Conservation (phyloP, 2,113 vertebrate genomes). For the Paradoxurus hermaphroditus region DNA sequence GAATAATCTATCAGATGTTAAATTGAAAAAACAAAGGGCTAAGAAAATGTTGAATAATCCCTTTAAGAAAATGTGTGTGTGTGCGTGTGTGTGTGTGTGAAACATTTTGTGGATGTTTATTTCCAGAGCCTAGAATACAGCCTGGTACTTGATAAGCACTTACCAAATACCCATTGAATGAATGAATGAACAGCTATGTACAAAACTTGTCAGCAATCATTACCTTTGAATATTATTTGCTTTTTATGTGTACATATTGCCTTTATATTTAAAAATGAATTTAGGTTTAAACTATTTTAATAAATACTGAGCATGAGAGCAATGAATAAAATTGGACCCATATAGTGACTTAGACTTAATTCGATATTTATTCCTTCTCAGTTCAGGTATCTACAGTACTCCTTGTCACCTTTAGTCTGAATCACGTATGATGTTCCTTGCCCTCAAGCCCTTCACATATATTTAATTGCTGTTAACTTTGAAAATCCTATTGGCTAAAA, state of each 20-base stretch:
- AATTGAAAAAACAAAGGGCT: not conserved
- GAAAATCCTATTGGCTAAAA: not conserved
- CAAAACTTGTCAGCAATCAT: not conserved
- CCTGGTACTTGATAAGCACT: not conserved
- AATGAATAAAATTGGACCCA: not conserved
- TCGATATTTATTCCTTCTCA: not conserved
- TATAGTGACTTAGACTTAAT: not conserved
- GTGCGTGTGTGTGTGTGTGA: not conserved
- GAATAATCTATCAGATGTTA: not conserved
- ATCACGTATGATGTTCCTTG: not conserved
- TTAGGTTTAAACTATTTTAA: not conserved
- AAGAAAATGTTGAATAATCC: not conserved
- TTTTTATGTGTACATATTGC: not conserved
- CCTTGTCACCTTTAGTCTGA: not conserved
- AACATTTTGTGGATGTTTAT: not conserved
- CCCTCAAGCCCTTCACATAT: not conserved
- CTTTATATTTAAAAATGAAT: not conserved
- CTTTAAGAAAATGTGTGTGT: not conserved
- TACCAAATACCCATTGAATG: not conserved
- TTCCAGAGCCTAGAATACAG: not conserved
- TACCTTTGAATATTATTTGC: not conserved
- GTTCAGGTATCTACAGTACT: not conserved
- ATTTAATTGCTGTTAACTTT: not conserved
- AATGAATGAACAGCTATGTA: not conserved
- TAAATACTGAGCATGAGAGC: not conserved